Conservation (phyloP, 1,140 invertebrate species). For the Drosophila sturtevanti region DNA sequence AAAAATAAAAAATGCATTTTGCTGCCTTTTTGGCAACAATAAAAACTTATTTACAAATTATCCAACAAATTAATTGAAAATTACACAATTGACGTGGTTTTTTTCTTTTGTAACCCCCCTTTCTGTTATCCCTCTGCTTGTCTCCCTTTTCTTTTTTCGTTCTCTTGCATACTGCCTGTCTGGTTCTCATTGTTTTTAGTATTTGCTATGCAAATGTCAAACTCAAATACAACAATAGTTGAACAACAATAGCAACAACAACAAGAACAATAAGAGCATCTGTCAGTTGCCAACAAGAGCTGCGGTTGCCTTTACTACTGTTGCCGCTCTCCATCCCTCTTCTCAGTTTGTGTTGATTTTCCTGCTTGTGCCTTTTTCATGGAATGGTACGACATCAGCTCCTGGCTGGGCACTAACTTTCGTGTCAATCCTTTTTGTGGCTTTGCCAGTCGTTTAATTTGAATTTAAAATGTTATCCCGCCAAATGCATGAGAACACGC, state of each 20-base stretch:
- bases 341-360: constrained; percentile 20
- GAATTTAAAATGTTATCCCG: constrained; percentile 79
- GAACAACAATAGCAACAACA: constrained; percentile 39
- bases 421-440: constrained; percentile 78
- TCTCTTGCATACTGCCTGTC: not conserved
- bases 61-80: constrained; percentile 65
- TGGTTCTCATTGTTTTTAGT: constrained; percentile 21
- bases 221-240: constrained; percentile 64
- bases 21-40: not conserved
- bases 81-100: constrained; percentile 39
- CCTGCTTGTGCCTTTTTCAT: constrained; percentile 3
- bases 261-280: constrained; percentile 31
- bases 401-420: constrained; percentile 66
- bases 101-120: not conserved
- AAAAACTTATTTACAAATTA: constrained; percentile 55
- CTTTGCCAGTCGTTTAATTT: constrained; percentile 79
- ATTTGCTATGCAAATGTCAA: constrained; percentile 66
- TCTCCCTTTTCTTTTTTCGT: not conserved
- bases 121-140: not conserved
- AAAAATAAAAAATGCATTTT: not conserved
- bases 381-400: constrained; percentile 7
- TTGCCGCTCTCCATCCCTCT: not conserved
- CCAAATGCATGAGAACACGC: constrained; percentile 59
- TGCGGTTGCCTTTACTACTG: constrained; percentile 63
- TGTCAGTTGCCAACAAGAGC: constrained; percentile 54